Evolutionary conservation across 1,140 invertebrate genomes (phyloP), one percentile per base, ranked within the genome.

Genomic region (Papilio polyxenes): DNA sequence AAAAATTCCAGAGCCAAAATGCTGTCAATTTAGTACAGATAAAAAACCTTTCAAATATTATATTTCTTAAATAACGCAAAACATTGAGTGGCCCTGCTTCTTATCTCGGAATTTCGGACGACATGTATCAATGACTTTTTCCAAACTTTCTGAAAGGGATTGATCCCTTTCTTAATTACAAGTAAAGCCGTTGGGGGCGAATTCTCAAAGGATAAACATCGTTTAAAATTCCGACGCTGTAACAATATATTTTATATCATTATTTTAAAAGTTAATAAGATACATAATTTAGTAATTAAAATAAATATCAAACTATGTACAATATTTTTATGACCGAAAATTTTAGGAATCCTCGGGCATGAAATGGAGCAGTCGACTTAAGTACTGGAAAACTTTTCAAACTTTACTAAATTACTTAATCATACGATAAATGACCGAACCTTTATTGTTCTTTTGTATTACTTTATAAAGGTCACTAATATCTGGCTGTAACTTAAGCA

Each of bases 391-490:
- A 72, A 31, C 5, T 72, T 72, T 72, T 40, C 65, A 40, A 72
- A 72, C 65, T 72, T 72, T 8, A 72, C 65, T 40, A 37, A 72
- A 72, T 72, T 72, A 7, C 65, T 72, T 72, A 3, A 72, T 72
- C 65, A 37, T 37, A 72, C 65, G 65, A 72, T 72, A 72, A 72
- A 37, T 40, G 65, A 72, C 65, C 65, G 31, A 72, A 72, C 23
- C 65, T 10, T 72, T 72, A 72, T 72, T 72, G 65, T 72, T 72
- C 65, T 72, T 72, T 72, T 72, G 31, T 72, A 72, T 72, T 72
- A 72, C 65, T 72, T 72, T 72, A 17, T 40, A 72, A 72, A 72
- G 65, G 65, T 72, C 31, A 72, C 11, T 72, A 17, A 72, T 72
- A 37, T 72, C 65, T 40, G 31, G 31, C 13, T 31, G 65, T 72